These are phyloP conservation scores for Mactromeris polynyma DNA, from an alignment of 2,888 invertebrate genomes.

Conservation along the genomic window DNA sequence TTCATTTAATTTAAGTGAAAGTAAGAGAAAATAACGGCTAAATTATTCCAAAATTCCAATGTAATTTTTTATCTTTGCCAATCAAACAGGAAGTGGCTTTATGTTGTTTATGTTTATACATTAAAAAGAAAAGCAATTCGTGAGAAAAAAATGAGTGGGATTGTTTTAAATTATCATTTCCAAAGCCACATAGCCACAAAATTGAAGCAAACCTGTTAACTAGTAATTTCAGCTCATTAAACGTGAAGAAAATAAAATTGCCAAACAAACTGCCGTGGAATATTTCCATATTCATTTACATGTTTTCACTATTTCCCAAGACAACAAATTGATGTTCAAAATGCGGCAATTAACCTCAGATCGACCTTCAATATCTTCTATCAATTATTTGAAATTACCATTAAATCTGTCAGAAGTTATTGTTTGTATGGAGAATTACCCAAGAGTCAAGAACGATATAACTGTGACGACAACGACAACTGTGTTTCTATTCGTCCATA, in stretches of 20 bases:
- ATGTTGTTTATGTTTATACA: not conserved
- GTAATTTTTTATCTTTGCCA: not conserved
- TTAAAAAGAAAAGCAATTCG: not conserved
- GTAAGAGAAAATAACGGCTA: not conserved
- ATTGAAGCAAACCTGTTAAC: not conserved
- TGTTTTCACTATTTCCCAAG: slow-evolving; percentile 11
- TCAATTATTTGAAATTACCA: not conserved
- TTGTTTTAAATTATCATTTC: not conserved
- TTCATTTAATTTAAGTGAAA: not conserved
- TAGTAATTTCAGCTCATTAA: not conserved
- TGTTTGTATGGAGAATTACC: not conserved
- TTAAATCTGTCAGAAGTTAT: not conserved
- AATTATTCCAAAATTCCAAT: not conserved
- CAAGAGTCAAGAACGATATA: not conserved
- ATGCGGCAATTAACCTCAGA: not conserved
- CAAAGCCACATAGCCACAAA: not conserved
- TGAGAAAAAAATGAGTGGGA: not conserved
- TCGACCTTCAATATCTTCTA: slow-evolving; percentile 2
- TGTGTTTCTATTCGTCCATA: not conserved
- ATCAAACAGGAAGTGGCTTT: not conserved
- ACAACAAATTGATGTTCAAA: slow-evolving; percentile 13
- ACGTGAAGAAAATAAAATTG: not conserved
- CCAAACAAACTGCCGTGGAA: not conserved
- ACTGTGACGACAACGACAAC: not conserved
- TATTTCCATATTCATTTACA: slow-evolving; percentile 5